phyloP scores from a whole-genome alignment of 1,140 invertebrate species.

The Physella acuta region DNA sequence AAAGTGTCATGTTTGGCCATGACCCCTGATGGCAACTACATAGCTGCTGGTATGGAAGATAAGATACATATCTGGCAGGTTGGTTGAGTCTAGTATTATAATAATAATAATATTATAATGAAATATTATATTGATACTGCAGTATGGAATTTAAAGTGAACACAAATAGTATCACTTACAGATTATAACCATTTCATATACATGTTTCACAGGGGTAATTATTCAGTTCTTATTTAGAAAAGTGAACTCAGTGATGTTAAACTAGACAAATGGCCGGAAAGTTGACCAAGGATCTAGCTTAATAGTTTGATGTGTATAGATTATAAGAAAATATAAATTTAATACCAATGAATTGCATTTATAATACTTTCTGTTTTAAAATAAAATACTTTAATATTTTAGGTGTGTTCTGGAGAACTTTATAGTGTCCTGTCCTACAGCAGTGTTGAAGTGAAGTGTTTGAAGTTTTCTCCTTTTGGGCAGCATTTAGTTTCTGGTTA shows the following conservation, averaged over 20 bases:
- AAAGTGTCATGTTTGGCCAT: constrained; percentile 8
- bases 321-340: neutral
- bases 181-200: no score
- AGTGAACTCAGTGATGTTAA: no score
- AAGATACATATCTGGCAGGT: constrained; percentile 28
- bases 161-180: no score
- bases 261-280: no score
- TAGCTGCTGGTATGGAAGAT: constrained; percentile 23
- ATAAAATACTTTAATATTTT: neutral
- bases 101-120: no score
- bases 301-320: no score
- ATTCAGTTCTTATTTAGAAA: no score
- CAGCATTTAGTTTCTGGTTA: constrained; percentile 17
- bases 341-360: neutral
- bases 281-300: no score
- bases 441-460: constrained; percentile 19
- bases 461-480: constrained; percentile 18
- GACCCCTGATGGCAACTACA: constrained; percentile 11
- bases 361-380: neutral
- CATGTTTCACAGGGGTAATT: no score
- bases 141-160: no score
- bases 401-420: constrained; percentile 18
- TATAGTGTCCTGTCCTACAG: constrained; percentile 15
- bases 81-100: no score
- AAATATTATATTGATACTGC: no score